These are phyloP conservation scores for Amblyopsis rosae DNA, from an alignment of 2,113 vertebrate species.

Conservation along the genomic window DNA sequence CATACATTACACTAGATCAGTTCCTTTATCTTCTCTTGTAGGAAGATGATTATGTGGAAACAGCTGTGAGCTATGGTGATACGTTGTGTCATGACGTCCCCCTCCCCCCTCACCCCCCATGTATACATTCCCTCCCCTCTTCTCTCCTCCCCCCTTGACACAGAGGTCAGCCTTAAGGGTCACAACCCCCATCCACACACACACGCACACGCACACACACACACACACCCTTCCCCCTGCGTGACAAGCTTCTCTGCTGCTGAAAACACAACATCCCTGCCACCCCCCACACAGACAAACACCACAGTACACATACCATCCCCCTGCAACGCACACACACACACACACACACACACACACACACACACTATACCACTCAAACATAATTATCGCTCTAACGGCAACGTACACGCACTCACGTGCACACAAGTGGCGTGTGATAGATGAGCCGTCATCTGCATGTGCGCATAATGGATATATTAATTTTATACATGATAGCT, in stretches of 20 bases:
- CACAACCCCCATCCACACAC: not conserved
- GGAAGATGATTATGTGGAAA: not conserved
- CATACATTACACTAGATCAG: too few species aligned
- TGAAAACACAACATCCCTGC: not conserved
- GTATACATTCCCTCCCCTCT: not conserved
- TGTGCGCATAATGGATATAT: slow-evolving; percentile 50
- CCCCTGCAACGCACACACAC: slow-evolving; percentile 6
- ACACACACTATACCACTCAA: slow-evolving; percentile 31
- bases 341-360: slow-evolving; percentile 9
- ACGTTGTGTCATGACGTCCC: slow-evolving; percentile 1
- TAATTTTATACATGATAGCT: slow-evolving; percentile 59
- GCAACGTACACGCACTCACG: slow-evolving; percentile 7
- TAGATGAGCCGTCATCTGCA: slow-evolving; percentile 56
- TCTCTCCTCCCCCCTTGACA: not conserved
- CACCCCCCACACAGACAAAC: not conserved
- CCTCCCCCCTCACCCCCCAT: not conserved
- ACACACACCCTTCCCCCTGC: not conserved
- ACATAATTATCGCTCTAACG: slow-evolving; percentile 48
- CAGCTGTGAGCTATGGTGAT: slow-evolving; percentile 19
- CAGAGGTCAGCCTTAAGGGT: not conserved
- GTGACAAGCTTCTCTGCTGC: too few species aligned
- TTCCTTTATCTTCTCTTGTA: not conserved
- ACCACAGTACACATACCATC: not conserved
- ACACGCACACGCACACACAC: slow-evolving; percentile 10
- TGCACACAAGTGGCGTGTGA: slow-evolving; percentile 49